Conservation (phyloP, 2,113 vertebrate genomes). For the Serinus canaria region DNA sequence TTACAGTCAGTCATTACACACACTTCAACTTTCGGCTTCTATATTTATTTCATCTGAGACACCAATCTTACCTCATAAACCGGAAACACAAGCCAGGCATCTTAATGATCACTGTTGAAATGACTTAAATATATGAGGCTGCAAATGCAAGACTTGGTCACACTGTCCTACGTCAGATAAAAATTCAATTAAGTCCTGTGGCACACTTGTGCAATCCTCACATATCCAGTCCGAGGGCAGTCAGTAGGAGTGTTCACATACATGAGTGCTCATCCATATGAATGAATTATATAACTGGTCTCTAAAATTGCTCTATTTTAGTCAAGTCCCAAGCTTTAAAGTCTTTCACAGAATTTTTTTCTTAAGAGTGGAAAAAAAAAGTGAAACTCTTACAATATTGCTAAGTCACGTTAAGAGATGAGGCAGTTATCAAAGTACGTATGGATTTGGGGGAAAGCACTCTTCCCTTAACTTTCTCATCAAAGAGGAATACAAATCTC, state of each 20-base stretch:
- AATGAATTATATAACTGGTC: not conserved
- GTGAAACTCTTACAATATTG: not conserved
- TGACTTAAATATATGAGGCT: constrained; percentile 2
- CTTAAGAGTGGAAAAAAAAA: not conserved
- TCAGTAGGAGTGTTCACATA: not conserved
- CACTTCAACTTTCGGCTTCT: constrained; percentile 36
- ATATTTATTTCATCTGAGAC: constrained; percentile 24
- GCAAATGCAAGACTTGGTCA: constrained; percentile 31
- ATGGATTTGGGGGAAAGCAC: not conserved
- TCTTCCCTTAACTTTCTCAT: not conserved
- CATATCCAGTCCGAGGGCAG: not conserved
- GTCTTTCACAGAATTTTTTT: not conserved
- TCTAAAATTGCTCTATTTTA: not conserved
- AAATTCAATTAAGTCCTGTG: constrained; percentile 46
- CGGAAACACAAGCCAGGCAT: constrained; percentile 47
- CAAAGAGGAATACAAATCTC: not conserved
- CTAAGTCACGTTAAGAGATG: not conserved
- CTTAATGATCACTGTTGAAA: constrained; percentile 50
- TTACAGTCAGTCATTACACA: not conserved
- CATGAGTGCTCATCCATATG: not conserved
- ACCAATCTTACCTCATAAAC: constrained; percentile 29
- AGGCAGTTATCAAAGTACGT: not conserved
- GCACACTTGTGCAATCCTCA: constrained; percentile 26
- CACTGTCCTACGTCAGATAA: constrained; percentile 46
- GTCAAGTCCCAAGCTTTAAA: not conserved